These are phyloP conservation scores for Xenus cinereus DNA, from an alignment of 2,113 vertebrate species.

Conservation along the genomic window DNA sequence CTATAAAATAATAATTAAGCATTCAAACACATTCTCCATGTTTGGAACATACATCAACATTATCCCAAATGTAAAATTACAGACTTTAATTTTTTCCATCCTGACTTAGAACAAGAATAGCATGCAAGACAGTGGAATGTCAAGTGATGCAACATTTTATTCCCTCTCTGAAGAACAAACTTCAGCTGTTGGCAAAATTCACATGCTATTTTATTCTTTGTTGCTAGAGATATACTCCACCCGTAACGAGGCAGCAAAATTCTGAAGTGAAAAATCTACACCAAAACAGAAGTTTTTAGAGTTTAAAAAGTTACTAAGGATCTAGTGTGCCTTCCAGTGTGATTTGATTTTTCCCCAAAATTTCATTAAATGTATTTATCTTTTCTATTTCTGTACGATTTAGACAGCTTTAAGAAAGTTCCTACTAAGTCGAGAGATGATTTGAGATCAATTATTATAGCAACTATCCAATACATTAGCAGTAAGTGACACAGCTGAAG, in stretches of 20 bases:
- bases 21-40: constrained; percentile 42
- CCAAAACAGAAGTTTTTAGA: background rate
- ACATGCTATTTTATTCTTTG: constrained; percentile 13
- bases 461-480: background rate
- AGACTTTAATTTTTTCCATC: background rate
- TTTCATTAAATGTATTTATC: background rate
- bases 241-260: background rate
- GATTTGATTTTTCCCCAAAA: background rate
- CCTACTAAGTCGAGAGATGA: background rate
- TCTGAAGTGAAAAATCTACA: background rate
- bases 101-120: constrained; percentile 38
- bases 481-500: background rate
- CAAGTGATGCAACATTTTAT: constrained; percentile 32
- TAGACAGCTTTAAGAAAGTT: background rate
- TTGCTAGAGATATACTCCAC: background rate
- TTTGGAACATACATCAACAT: constrained; percentile 31
- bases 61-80: constrained; percentile 34
- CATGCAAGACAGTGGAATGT: constrained; percentile 66
- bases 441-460: background rate
- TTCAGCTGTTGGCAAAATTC: constrained; percentile 39
- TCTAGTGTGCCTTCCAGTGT: background rate
- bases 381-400: background rate
- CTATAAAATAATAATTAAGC: background rate
- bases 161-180: background rate
- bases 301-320: background rate